A percentile compares a stretch with the other conserved stretches of the same genome.
Conservation (phyloP, 2,113 vertebrate genomes). For the Cyphomyrus plagiostoma region DNA sequence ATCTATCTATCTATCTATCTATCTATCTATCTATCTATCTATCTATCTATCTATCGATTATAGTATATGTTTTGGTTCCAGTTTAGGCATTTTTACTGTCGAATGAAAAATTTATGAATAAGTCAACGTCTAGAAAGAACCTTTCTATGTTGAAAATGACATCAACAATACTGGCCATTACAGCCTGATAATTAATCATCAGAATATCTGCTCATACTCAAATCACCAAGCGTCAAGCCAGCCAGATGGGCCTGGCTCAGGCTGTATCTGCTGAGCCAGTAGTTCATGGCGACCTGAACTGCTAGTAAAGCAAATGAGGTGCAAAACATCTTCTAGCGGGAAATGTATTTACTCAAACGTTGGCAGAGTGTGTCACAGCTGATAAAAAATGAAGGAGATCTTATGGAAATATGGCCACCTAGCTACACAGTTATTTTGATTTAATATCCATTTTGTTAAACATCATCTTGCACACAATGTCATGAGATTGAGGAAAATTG, state of each 20-base stretch:
- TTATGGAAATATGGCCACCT: background rate
- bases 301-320: background rate
- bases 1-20: background rate
- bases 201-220: constrained; percentile 8
- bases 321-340: background rate
- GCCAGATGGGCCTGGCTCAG: background rate
- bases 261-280: background rate
- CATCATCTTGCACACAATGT: background rate
- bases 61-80: background rate
- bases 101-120: background rate
- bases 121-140: background rate
- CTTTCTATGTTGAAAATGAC: background rate
- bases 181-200: background rate
- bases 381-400: background rate
- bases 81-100: background rate
- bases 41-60: background rate
- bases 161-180: background rate
- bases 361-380: background rate
- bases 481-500: background rate
- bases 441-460: background rate
- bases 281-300: constrained; percentile 7
- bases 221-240: background rate
- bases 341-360: background rate
- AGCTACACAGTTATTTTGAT: constrained; percentile 1
- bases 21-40: background rate